Evolutionary conservation across 2,113 vertebrate species (phyloP).

Genomic region (Murina feae): DNA sequence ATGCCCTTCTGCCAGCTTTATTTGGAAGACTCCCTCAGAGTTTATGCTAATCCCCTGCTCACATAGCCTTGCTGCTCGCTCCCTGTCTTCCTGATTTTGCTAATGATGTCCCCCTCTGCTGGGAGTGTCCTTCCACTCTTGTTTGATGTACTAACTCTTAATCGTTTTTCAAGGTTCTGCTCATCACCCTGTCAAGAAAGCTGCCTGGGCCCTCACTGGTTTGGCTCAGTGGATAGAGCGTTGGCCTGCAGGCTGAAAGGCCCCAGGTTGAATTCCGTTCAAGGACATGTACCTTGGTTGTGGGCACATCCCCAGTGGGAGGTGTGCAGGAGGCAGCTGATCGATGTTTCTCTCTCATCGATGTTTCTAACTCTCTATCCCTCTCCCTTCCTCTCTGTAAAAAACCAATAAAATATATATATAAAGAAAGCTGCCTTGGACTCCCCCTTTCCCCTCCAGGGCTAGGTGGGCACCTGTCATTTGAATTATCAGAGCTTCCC

Average conservation of each 20-base stretch:
- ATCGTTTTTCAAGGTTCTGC: not conserved
- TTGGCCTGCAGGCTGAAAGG: no score
- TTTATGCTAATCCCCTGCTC: not conserved
- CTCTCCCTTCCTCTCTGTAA: no score
- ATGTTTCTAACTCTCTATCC: no score
- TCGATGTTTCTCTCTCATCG: no score
- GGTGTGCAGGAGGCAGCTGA: no score
- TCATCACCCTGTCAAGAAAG: not conserved
- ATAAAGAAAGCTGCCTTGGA: constrained; percentile 1
- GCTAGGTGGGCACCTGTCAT: not conserved
- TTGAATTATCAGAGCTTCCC: not conserved
- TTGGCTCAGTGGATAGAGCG: no score
- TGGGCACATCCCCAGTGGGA: no score
- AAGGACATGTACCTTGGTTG: no score
- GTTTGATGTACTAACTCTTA: not conserved
- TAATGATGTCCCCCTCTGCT: not conserved
- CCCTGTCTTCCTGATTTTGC: not conserved
- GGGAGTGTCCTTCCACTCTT: not conserved
- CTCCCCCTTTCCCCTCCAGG: not conserved
- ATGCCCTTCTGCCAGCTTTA: not conserved
- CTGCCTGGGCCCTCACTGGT: no score
- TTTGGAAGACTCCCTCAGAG: not conserved
- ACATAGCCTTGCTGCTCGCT: not conserved
- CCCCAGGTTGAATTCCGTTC: no score
- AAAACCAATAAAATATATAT: no score